phyloP scores from a whole-genome alignment of 2,113 vertebrate genomes.

The Penelope pileata region DNA sequence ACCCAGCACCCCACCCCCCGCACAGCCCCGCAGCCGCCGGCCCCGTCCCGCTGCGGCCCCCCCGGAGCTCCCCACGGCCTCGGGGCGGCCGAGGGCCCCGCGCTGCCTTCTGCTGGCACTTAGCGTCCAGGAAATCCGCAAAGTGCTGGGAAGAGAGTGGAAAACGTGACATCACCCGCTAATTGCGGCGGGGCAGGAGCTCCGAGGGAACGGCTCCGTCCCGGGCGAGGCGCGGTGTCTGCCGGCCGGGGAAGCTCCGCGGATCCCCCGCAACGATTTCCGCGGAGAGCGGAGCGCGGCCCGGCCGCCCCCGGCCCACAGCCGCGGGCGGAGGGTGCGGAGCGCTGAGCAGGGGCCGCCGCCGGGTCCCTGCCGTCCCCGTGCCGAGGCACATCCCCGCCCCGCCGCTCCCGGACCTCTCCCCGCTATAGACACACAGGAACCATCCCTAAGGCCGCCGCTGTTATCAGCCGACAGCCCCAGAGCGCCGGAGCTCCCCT shows the following conservation, averaged over 20 bases:
- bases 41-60: too few relatives aligned
- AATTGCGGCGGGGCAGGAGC: constrained; percentile 38
- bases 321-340: background rate
- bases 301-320: background rate
- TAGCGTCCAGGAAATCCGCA: constrained; percentile 64
- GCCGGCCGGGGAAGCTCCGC: constrained; percentile 19
- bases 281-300: constrained; percentile 47
- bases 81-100: too few relatives aligned
- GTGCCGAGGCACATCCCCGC: background rate
- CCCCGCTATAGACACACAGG: background rate
- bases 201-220: constrained; percentile 32
- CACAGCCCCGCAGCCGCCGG: background rate
- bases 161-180: constrained; percentile 70
- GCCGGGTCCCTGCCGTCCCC: too few relatives aligned
- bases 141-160: constrained; percentile 54
- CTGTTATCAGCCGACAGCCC: background rate
- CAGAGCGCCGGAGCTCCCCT: background rate
- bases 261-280: background rate
- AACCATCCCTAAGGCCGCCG: background rate
- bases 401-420: background rate
- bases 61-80: too few relatives aligned
- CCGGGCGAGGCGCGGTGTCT: constrained; percentile 21
- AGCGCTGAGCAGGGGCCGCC: background rate
- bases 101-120: constrained; percentile 18
- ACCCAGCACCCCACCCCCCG: background rate